Percentiles rank a stretch among this genome's conserved stretches.
Conservation (phyloP, 2,888 invertebrate genomes). For the Drosophila dives region DNA sequence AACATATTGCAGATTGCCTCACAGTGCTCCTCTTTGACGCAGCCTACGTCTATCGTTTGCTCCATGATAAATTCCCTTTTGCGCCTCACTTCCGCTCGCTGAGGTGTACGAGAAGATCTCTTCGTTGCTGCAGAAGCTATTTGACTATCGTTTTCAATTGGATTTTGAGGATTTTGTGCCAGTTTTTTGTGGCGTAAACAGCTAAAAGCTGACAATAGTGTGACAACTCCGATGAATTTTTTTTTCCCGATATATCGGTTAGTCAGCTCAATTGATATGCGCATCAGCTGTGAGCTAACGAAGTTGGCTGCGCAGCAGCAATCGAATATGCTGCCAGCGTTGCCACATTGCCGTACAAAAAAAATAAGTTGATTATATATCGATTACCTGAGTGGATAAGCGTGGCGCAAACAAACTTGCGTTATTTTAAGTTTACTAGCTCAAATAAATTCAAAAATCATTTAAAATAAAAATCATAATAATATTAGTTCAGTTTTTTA, state of each 20-base stretch:
- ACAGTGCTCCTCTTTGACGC: conserved; percentile 56
- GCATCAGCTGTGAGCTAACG: conserved; percentile 31
- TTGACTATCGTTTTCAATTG: conserved; percentile 5
- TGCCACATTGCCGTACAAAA: conserved; percentile 16
- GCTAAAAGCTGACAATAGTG: conserved; percentile 19
- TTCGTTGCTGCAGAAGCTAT: not conserved
- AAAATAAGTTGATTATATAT: not conserved
- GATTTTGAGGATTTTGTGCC: conserved; percentile 5
- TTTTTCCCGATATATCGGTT: conserved; percentile 32
- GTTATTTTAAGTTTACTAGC: not conserved
- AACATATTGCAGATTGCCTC: conserved; percentile 60
- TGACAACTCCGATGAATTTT: conserved; percentile 48
- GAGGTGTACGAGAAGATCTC: not conserved
- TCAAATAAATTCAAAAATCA: not conserved
- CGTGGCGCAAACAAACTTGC: not conserved
- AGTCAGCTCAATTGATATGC: conserved; percentile 21
- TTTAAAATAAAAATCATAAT: not conserved
- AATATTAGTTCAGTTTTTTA: conserved; percentile 11
- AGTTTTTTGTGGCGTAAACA: conserved; percentile 44
- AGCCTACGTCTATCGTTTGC: conserved; percentile 51
- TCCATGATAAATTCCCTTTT: conserved; percentile 30
- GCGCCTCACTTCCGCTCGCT: conserved; percentile 1
- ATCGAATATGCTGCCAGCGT: not conserved
- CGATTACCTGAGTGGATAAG: not conserved
- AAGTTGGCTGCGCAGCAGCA: conserved; percentile 34